These are phyloP conservation scores for Paralichthys olivaceus DNA, from an alignment of 2,113 vertebrate genomes.

Conservation along the genomic window DNA sequence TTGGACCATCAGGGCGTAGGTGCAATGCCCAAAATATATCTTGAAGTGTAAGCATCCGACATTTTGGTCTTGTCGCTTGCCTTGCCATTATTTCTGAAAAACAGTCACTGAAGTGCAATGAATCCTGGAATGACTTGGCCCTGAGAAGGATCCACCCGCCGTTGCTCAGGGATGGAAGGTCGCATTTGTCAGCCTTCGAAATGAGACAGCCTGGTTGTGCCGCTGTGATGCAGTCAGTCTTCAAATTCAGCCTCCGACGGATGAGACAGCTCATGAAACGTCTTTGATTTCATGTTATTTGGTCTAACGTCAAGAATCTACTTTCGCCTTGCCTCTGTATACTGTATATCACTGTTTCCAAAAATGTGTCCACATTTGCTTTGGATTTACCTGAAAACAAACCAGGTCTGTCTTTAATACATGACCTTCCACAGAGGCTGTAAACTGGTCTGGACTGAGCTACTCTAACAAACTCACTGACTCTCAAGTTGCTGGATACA, in stretches of 20 bases:
- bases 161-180: not conserved
- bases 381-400: conserved; percentile 22
- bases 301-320: not conserved
- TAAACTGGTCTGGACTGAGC: conserved; percentile 38
- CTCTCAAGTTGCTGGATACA: conserved; percentile 29
- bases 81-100: not conserved
- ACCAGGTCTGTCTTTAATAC: conserved; percentile 25
- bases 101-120: not conserved
- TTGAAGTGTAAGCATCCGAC: not conserved
- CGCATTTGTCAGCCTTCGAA: not conserved
- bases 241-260: too few relatives aligned
- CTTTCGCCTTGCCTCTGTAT: not conserved
- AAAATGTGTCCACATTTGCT: not conserved
- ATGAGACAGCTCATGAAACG: not conserved
- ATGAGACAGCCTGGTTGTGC: not conserved
- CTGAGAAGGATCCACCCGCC: not conserved
- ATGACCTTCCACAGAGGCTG: conserved; percentile 14
- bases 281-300: not conserved
- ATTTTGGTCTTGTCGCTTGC: not conserved
- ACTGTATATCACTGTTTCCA: not conserved
- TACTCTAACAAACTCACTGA: conserved; percentile 28
- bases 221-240: not conserved
- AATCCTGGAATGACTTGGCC: not conserved
- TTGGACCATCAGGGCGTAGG: not conserved
- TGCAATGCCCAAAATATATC: not conserved